Base-by-base conservation (phyloP, 1,140 invertebrate genomes). In the Idris sp. region DNA sequence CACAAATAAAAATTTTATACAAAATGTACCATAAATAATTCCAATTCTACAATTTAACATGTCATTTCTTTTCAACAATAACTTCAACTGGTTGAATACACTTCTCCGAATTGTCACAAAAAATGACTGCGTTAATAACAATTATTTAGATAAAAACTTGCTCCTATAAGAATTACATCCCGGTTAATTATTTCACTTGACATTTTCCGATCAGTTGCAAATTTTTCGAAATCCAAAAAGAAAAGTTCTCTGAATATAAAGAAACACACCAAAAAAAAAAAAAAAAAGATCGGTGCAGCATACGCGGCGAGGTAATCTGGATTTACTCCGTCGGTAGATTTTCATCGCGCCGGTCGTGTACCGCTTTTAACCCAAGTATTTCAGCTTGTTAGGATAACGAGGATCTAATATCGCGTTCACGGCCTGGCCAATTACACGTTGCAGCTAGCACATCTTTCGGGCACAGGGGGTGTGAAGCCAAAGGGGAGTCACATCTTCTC, bases 331-430 rank as follows among this genome's bases (percentile, higher is more conserved):
- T 56, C 69, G 69, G 62, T 61, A 77, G 75, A 77, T 77, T 77
- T 77, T 77, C 75, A 77, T 77, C 72, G 51, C 72, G 54, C 64
- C 58, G 62, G 53, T 44, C 68, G 58, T 78, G 72, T 76, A 76
- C 46, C 65, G 73, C 73, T 79, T 78, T 79, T 76, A 79, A 76
- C 74, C 68, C 49, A 65, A 38, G 78, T 83, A 86, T 85, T 86
- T 84, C 74, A 81, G 82, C 82, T 86, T 84, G 84, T 86, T 86
- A 85, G 83, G 82, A 84, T 86, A 86, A 86, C 84, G 84, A 86
- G 84, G 80, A 84, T 85, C 84, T 86, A 86, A 86, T 85, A 84
- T 85, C 83, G 81, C 79, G 81, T 79, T 81, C 80, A 77, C 83
- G 80, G 80, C 64, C 78, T 43, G 74, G 74, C 83, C 84, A 86